Percentiles rank a stretch among this genome's conserved stretches.
Conservation (phyloP, 2,797 vertebrate genomes). For the Hydrocynus forskahlii region DNA sequence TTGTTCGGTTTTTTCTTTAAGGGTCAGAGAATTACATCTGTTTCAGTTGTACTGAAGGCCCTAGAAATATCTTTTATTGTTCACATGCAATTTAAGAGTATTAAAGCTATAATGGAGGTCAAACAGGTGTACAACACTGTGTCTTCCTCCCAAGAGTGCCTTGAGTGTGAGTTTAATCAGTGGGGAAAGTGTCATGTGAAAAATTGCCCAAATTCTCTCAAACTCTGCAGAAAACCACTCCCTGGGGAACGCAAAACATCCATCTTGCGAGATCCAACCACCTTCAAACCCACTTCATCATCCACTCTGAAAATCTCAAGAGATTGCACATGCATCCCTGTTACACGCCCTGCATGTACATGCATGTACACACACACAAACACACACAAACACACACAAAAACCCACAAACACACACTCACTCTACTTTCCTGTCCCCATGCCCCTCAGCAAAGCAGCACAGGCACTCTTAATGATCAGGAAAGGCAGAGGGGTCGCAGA, state of each 20-base stretch:
- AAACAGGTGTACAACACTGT: neutral
- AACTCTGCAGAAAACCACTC: constrained; percentile 33
- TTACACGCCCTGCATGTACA: too few relatives aligned
- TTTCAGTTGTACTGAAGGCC: too few relatives aligned
- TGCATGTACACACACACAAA: too few relatives aligned
- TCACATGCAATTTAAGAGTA: constrained; percentile 5
- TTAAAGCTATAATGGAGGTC: constrained; percentile 27
- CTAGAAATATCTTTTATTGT: constrained; percentile 2
- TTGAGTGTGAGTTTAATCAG: constrained; percentile 35
- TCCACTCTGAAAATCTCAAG: constrained; percentile 12
- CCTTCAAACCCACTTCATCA: constrained; percentile 53
- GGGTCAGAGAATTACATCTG: too few relatives aligned
- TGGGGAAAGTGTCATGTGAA: constrained; percentile 39
- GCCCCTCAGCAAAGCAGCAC: constrained; percentile 1
- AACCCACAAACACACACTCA: neutral
- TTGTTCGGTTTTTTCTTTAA: too few relatives aligned
- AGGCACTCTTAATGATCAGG: constrained; percentile 38
- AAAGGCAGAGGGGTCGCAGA: constrained; percentile 46
- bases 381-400: too few relatives aligned
- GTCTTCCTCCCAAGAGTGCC: neutral
- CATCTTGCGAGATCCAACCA: constrained; percentile 47
- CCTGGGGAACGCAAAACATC: constrained; percentile 34
- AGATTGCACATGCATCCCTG: neutral
- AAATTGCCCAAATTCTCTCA: constrained; percentile 40
- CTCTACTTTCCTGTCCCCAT: neutral